A percentile compares a stretch with the other conserved stretches of the same genome.
Evolutionary conservation across 1,140 invertebrate species (phyloP).

Genomic region (Sycophila sp.): DNA sequence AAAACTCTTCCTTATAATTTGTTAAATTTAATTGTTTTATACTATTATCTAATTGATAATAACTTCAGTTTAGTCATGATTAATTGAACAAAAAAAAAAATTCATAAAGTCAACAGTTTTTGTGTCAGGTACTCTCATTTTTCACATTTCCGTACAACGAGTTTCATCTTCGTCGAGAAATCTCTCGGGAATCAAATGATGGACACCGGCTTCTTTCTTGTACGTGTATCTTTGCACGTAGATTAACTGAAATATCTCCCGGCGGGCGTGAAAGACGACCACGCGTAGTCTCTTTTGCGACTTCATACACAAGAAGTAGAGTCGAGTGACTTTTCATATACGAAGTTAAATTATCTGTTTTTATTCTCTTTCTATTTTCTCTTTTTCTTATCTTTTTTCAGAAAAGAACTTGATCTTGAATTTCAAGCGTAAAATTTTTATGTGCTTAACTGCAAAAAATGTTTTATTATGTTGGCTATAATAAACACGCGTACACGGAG

Average conservation of each 20-base stretch:
- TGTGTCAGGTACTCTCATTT: no score
- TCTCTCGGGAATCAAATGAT: conserved; percentile 32
- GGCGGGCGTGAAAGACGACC: conserved; percentile 9
- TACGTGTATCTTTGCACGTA: conserved; percentile 1
- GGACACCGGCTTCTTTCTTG: conserved; percentile 28
- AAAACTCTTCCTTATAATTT: no score
- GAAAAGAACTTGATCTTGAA: no score
- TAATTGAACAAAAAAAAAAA: no score
- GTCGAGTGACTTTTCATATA: neutral
- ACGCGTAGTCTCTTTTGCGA: neutral
- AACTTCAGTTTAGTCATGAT: no score
- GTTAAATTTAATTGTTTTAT: no score
- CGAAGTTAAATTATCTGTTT: neutral
- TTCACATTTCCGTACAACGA: neutral
- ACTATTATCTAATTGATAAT: no score
- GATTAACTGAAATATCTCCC: conserved; percentile 31
- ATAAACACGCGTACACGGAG: no score
- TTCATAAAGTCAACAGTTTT: no score
- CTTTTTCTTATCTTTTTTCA: neutral
- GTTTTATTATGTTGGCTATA: no score
- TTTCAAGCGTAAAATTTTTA: no score
- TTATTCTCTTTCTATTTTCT: neutral
- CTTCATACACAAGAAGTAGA: neutral
- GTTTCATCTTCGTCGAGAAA: neutral
- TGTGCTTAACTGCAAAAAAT: no score